Evolutionary conservation across 2,888 invertebrate species (phyloP), one percentile per base, ranked within the genome.

Genomic region (Toxonevra muliebris): DNA sequence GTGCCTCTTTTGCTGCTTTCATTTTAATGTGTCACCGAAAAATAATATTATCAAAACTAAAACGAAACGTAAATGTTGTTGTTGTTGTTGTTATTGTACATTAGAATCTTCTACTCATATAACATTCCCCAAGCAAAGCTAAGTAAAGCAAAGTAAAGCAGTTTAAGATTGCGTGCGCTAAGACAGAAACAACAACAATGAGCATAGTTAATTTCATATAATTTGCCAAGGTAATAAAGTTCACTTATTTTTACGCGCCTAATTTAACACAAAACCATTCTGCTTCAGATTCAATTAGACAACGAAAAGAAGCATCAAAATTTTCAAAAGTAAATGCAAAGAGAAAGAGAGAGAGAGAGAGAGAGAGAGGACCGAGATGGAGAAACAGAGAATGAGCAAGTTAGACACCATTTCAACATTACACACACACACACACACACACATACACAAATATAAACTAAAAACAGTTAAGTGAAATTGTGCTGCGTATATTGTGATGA

Each of bases 261-360:
- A 65, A 65, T 65, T 65, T 57, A 65, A 48, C 58, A 58, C 50
- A 50, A 57, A 57, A 57, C 57, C 40, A 40, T 65, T 57, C 45
- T 30, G 43, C 45, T 43, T 30, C 58, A 58, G 52, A 57, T 65
- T 65, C 64, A 65, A 65, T 65, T 65, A 65, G 52, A 65, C 58
- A 50, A 12, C n/a, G 54, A 63, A 42, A 53, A 63, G 54, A 12
- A 4, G 30, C 30, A 30, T 30, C 30, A 30, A 30, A 2, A 30
- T 30, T 30, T 30, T 30, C 30, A 30, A 30, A 30, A 4, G 30
- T 4, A 30, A 30, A 4, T 7, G n/a, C n/a, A n/a, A n/a, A n/a
- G 7, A 30, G 30, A 7, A 30, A 30, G 30, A 30, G 30, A 30
- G 7, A 30, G 7, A 30, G 2, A 30, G 30, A 30, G 7, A 15